These are phyloP conservation scores for Columba guinea DNA, from an alignment of 2,797 vertebrate species.

Conservation along the genomic window DNA sequence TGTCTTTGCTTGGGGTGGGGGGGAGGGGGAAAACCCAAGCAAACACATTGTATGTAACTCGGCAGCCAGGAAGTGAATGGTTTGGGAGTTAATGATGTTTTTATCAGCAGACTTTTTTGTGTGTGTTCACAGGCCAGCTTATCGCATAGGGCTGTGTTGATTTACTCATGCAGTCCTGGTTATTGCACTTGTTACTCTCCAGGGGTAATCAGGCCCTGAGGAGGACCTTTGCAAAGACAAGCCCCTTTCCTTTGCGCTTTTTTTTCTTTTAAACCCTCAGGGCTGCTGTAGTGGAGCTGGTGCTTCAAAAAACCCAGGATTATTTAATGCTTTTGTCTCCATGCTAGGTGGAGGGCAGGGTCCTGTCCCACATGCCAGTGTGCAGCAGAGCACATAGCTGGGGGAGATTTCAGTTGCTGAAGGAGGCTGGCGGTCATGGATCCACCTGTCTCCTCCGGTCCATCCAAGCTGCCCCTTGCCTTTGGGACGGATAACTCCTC, in stretches of 20 bases:
- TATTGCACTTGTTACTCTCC: not conserved
- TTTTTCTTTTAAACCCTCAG: fast-evolving
- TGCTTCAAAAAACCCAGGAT: not conserved
- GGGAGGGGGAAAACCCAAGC: not conserved
- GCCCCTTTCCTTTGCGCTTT: not conserved
- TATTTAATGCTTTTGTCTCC: fast-evolving
- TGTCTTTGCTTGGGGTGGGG: not conserved
- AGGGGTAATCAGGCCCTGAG: not conserved
- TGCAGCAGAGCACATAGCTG: not conserved
- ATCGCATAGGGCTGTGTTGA: not conserved
- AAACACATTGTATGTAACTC: not conserved
- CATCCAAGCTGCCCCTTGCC: not conserved
- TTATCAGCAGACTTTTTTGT: not conserved
- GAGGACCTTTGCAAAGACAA: not conserved
- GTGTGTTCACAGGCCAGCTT: not conserved
- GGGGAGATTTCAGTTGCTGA: fast-evolving
- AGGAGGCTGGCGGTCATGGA: not conserved
- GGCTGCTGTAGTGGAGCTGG: not conserved
- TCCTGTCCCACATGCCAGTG: fast-evolving
- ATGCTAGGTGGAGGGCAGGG: fast-evolving
- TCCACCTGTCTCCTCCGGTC: not conserved
- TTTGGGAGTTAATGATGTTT: not conserved
- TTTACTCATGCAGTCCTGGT: not conserved
- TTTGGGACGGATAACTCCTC: not conserved
- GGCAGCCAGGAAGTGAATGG: not conserved